Evolutionary conservation across 2,888 invertebrate species (phyloP).

Genomic region (Lamellibrachia columna): DNA sequence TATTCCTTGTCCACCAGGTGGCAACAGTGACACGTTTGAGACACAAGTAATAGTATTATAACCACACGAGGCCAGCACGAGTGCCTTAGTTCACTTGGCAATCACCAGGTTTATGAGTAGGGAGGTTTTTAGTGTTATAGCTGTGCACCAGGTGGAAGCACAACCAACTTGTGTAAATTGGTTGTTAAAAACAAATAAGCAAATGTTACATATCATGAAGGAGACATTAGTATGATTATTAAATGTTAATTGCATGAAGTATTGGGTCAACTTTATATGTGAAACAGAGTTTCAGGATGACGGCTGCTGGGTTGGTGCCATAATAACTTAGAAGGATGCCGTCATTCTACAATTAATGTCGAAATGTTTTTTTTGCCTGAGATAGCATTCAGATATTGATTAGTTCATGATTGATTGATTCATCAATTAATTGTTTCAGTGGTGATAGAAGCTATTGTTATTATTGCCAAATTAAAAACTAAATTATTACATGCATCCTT

Average conservation of each 20-base stretch:
- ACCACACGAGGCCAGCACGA: background rate
- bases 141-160: too few relatives aligned
- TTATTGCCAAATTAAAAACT: too few relatives aligned
- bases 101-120: background rate
- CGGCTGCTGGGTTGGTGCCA: background rate
- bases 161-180: background rate
- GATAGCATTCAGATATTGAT: background rate
- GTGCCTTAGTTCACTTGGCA: background rate
- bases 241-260: background rate
- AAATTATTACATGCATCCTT: too few relatives aligned
- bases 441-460: too few relatives aligned
- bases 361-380: background rate
- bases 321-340: background rate
- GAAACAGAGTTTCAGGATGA: background rate
- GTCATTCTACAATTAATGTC: background rate
- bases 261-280: background rate
- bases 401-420: background rate
- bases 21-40: background rate
- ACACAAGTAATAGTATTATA: background rate
- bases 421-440: background rate
- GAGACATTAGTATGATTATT: background rate
- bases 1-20: background rate
- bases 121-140: background rate
- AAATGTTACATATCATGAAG: background rate
- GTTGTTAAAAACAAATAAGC: background rate